These are phyloP conservation scores for Thalassarche chlororhynchos DNA, from an alignment of 2,113 vertebrate genomes.

Conservation along the genomic window DNA sequence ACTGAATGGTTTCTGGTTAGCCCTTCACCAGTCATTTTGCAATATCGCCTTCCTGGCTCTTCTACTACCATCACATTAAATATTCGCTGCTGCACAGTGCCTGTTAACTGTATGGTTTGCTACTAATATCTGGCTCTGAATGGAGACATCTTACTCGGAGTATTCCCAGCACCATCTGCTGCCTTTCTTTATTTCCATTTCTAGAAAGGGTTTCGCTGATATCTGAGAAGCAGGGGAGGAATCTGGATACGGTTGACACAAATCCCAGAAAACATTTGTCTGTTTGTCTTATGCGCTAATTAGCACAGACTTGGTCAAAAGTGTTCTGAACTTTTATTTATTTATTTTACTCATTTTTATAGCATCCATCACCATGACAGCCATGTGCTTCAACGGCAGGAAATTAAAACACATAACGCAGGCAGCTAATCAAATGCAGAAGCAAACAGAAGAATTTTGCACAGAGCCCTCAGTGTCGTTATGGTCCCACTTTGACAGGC, in stretches of 20 bases:
- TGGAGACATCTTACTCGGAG: neutral
- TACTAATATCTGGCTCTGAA: conserved; percentile 22
- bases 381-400: conserved; percentile 43
- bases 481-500: conserved; percentile 8
- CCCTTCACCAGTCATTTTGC: neutral
- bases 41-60: neutral
- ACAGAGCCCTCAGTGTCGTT: conserved; percentile 24
- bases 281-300: conserved; percentile 53
- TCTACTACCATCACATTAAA: neutral
- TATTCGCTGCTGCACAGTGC: neutral
- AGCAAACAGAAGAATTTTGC: conserved; percentile 59
- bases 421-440: conserved; percentile 70
- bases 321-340: conserved; percentile 55
- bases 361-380: conserved; percentile 67
- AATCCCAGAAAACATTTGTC: conserved; percentile 55
- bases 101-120: neutral
- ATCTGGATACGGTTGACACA: conserved; percentile 13
- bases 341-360: conserved; percentile 61
- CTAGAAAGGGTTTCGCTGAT: conserved; percentile 34
- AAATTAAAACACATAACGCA: conserved; percentile 69
- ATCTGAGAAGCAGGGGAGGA: conserved; percentile 31
- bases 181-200: conserved; percentile 40
- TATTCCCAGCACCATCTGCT: conserved; percentile 61
- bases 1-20: neutral
- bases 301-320: conserved; percentile 53